Base-by-base conservation (phyloP, 2,113 vertebrate species). In the Illadopsis cleaveri region DNA sequence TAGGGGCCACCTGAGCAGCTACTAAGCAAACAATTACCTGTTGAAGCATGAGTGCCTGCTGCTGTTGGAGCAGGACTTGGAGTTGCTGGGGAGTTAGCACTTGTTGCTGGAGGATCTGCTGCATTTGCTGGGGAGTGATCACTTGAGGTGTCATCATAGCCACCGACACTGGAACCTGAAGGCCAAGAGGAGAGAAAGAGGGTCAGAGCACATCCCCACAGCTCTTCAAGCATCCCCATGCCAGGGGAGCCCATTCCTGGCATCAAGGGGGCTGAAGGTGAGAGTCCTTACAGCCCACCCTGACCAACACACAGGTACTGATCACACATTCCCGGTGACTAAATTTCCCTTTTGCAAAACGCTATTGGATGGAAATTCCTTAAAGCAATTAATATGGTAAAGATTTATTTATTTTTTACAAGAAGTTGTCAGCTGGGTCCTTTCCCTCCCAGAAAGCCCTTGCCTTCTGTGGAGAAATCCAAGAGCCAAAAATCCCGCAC, bases 101-200 rank as follows among this genome's bases (percentile, higher is more conserved):
- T 97, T 99, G 99, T 98, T 99, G 99, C 98, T 99, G 99, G 93
- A 99, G 99, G 95, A 99, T 99, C 98, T 99, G 99, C 99, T 99
- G 99, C 99, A 99, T 99, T 98, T 99, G 99, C 98, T 99, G 99
- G 97, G 99, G 99, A 98, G 99, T 99, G 99, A 99, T 99, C 98
- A 99, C 99, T 98, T 99, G 99, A 97, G 99, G 99, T 98, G 99
- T 99, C 99, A 99, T 99, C 99, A 99, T 99, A 99, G 99, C 99
- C 99, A 99, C 99, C 98, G 99, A 99, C 96, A 99, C 99, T 98
- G 99, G 99, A 95, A 99, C 99, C 99, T 99, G 92, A 91, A 94
- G 91, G 2, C 15, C 56, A 35, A 96, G 80, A 73, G 93, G 77
- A 66, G 71, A 97, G 45, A 84, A 38, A 89, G 91, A 62, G 20